phyloP scores from a whole-genome alignment of 23 tunicate species.

The Corella eumyota region DNA sequence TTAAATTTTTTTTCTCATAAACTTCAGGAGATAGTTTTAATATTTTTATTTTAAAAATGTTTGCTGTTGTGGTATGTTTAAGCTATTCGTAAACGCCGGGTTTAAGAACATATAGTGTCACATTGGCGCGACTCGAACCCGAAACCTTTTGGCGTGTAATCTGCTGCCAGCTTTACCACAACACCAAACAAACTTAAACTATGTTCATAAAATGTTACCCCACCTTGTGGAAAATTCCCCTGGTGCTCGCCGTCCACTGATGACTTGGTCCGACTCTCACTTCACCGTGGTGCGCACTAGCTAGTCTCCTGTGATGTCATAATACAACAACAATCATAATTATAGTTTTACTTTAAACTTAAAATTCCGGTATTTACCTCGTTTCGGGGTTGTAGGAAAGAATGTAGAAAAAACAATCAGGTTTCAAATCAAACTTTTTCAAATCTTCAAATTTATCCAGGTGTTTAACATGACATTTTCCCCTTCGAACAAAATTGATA shows the following conservation, averaged over 20 bases:
- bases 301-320: conserved; percentile 21
- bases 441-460: conserved; percentile 29
- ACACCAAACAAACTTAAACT: neutral
- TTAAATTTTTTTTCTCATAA: neutral
- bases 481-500: conserved; percentile 46
- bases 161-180: neutral
- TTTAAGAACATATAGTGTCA: too few species aligned
- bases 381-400: conserved; percentile 84
- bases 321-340: too few species aligned
- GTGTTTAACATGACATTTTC: conserved; percentile 62
- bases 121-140: too few species aligned
- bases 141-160: too few species aligned
- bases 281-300: conserved; percentile 68
- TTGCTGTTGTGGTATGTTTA: too few species aligned
- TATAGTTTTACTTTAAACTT: too few species aligned
- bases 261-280: conserved; percentile 80
- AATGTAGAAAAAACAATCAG: conserved; percentile 84
- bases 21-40: neutral
- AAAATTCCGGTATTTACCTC: conserved; percentile 44
- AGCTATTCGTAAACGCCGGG: too few species aligned
- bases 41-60: neutral
- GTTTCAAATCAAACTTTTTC: conserved; percentile 34
- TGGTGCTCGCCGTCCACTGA: conserved; percentile 87
- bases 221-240: conserved; percentile 87
- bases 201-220: neutral